Evolutionary conservation across 2,113 vertebrate species (phyloP), one percentile per base, ranked within the genome.

Genomic region (Podarcis muralis): DNA sequence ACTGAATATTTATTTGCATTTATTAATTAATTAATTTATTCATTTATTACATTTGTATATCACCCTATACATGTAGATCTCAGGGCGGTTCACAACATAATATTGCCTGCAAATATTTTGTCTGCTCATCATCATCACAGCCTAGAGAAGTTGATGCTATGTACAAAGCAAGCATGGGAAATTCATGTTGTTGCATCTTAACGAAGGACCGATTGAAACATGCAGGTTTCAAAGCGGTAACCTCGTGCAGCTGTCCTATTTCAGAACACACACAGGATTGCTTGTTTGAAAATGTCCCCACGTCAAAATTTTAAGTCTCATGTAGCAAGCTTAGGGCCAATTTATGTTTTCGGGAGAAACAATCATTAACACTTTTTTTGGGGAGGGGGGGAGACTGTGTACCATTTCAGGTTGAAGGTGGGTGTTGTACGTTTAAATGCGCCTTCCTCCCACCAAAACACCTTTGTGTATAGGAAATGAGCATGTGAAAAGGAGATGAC

Each of bases 111-210:
- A 53, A 53, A 53, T 53, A 81, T 89, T 13, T 13, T 77, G 91
- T 93, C 89, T 93, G 53, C 79, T 75, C 3, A 1, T 79, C 4
- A 2, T 79, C 66, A 83, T 40, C 87, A 75, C 77, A 57, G 84
- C 87, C 92, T 92, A 74, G 69, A 86, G 71, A 81, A 85, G 80
- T 82, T 74, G 0, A n/a, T 85, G 88, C 88, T 85, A 53, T 87
- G 59, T 65, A 23, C 65, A 92, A 87, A 18, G 12, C 68, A 1
- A 65, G 80, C 57, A 74, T 40, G 81, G 81, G 35, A 82, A 35
- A 20, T 83, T 59, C 72, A 53, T 87, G 62, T 40, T 88, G 27
- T 69, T 84, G 20, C 91, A 87, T 79, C 77, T 40, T 86, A 37
- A 23, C 27, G 57, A 40, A 88, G 23, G 27, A 11, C 8, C 22